These are phyloP conservation scores for Macaria liturata DNA, from an alignment of 2,888 invertebrate genomes.

Conservation along the genomic window DNA sequence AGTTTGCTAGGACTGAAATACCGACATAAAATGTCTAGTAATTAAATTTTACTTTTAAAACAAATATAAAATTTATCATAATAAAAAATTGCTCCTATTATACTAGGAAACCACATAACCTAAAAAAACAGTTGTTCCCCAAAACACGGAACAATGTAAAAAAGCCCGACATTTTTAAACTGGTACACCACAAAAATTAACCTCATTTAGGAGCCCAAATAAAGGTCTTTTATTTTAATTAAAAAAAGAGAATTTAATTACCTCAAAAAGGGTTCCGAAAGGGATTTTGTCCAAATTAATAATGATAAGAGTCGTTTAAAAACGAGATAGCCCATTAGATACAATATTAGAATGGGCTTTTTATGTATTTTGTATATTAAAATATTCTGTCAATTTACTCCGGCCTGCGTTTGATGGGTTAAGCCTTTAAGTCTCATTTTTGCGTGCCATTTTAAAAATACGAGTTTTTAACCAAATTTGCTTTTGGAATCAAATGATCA, in stretches of 20 bases:
- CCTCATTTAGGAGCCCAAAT: conserved; percentile 17
- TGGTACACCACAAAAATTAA: conserved; percentile 13
- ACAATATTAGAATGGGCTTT: conserved; percentile 14
- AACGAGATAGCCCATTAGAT: conserved; percentile 23
- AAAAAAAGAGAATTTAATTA: conserved; percentile 31
- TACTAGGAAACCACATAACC: not conserved
- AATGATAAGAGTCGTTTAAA: conserved; percentile 25
- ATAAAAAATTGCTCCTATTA: too few relatives aligned
- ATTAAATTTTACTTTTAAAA: too few relatives aligned
- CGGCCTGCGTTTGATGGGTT: conserved; percentile 3
- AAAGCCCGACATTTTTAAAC: conserved; percentile 11
- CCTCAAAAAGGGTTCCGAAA: conserved; percentile 24
- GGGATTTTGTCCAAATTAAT: conserved; percentile 26
- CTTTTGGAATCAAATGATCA: too few relatives aligned
- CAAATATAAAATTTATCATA: too few relatives aligned
- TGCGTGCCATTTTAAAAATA: too few relatives aligned
- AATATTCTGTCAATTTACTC: conserved; percentile 13
- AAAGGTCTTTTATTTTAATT: conserved; percentile 26
- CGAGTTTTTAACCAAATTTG: too few relatives aligned
- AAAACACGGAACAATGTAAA: conserved; percentile 8
- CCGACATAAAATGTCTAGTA: too few relatives aligned
- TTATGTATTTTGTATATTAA: conserved; percentile 11
- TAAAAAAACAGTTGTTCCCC: not conserved
- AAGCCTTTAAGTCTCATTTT: not conserved
- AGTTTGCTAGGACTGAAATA: too few relatives aligned